phyloP scores from a whole-genome alignment of 2,113 vertebrate species.

The Aldabrachelys gigantea region DNA sequence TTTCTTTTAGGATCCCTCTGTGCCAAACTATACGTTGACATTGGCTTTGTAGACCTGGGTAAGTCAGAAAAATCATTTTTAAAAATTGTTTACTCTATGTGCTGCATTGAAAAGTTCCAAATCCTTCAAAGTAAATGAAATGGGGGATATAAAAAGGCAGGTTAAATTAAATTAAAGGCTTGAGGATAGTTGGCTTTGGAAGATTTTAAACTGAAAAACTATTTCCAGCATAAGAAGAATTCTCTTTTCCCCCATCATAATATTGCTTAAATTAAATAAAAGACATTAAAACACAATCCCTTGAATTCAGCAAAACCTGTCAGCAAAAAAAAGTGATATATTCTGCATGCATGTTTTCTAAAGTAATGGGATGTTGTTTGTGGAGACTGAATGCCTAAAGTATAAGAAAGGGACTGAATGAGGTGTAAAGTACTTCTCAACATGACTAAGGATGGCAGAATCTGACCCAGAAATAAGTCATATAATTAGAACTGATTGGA shows the following conservation, averaged over 20 bases:
- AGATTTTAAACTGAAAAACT: neutral
- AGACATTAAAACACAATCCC: neutral
- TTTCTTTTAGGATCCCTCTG: conserved; percentile 93
- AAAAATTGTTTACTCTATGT: neutral
- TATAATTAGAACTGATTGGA: neutral
- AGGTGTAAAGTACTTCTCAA: neutral
- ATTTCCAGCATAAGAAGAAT: neutral
- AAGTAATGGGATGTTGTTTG: neutral
- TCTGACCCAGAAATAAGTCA: neutral
- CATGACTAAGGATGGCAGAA: neutral
- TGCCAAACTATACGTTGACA: conserved; percentile 93
- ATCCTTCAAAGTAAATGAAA: neutral
- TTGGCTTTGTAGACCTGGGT: conserved; percentile 92
- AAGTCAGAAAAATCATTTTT: conserved; percentile 44
- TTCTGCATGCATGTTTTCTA: neutral
- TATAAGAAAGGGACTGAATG: neutral
- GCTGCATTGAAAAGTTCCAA: neutral
- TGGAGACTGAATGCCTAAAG: neutral
- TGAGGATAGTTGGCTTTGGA: neutral
- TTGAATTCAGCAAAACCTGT: neutral
- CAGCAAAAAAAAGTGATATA: neutral
- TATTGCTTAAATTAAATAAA: neutral
- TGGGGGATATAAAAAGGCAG: neutral
- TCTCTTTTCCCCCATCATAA: neutral
- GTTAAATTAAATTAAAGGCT: neutral